Base-by-base conservation (phyloP, 2,888 invertebrate species). In the Salpingus planirostris region DNA sequence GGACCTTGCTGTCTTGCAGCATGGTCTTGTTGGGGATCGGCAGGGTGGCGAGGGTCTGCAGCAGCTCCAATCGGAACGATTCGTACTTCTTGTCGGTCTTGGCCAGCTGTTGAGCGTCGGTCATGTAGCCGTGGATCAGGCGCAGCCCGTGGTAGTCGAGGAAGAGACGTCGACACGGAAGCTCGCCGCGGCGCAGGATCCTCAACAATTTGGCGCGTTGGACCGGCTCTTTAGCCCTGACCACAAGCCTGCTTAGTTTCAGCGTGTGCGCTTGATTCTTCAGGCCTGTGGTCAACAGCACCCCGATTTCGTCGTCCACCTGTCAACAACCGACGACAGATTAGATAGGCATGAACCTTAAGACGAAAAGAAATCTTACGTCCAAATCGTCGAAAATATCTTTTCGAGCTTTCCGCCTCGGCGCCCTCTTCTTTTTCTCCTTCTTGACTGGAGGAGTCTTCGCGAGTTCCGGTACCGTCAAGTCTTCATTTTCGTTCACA, bases 1-100 rank as follows among this genome's bases (percentile, higher is more conserved):
- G 74, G 44, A 97, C 85, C 53, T 92, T 88, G 52, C 89, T 91
- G 57, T 96, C 95, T 53, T 86, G 83, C 5, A 97, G 70, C 72
- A 91, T 82, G 0, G 90, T 91, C 66, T 88, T 91, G 64, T 95
- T 93, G 2, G 87, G 82, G 43, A 97, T 90, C 6, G 96, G 95
- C 43, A 97, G 71, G 12, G 80, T 76, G 43, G 81, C 80, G 35
- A 97, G 67, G 0, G 90, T 86, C 53, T 80, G 78, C 13, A 96
- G 67, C 56, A 85, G 71, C 51, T 81, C 79, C 42, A 74, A 71
- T 65, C 87, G 22, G 3, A 58, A 34, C 10, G 54, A 54, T 47
- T 62, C 57, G 31, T 49, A 56, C 36, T 56, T 58, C 23, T 52
- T 52, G 35, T 62, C 57, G 15, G 37, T 42, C 27, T 52, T 52